A percentile compares a stretch with the other conserved stretches of the same genome.
Conservation (phyloP, 2,797 vertebrate species). For the Mallotus villosus region DNA sequence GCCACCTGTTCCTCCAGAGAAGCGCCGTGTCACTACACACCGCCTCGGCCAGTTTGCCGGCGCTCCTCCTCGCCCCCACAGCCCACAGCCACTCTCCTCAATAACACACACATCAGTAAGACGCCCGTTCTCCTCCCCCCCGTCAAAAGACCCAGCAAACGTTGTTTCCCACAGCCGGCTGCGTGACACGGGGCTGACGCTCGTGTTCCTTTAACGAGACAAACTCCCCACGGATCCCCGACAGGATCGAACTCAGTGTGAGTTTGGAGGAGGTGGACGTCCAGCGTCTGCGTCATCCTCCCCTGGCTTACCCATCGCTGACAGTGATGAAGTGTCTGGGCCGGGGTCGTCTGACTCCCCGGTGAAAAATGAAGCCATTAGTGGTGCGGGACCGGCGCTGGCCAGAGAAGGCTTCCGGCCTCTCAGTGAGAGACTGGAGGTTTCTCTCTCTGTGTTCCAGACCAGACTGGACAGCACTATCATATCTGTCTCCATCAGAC, state of each 20-base stretch:
- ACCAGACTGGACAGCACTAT: constrained; percentile 34
- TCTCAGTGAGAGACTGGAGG: constrained; percentile 31
- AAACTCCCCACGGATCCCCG: neutral
- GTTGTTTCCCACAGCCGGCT: neutral
- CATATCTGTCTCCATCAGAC: constrained; percentile 62
- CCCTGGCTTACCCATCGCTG: constrained; percentile 25
- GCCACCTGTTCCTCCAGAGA: constrained; percentile 73
- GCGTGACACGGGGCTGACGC: too few relatives aligned
- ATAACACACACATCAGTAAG: too few relatives aligned
- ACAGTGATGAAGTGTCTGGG: constrained; percentile 63
- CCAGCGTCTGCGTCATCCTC: constrained; percentile 35
- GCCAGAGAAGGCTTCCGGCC: constrained; percentile 31
- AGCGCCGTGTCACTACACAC: constrained; percentile 36
- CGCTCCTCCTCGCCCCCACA: constrained; percentile 10
- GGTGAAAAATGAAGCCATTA: constrained; percentile 75
- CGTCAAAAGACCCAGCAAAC: neutral
- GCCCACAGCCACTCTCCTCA: too few relatives aligned
- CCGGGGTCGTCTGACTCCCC: constrained; percentile 41
- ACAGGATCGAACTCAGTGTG: constrained; percentile 4
- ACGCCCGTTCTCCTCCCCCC: neutral
- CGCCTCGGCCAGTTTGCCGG: constrained; percentile 55
- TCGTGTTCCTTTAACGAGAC: constrained; percentile 8
- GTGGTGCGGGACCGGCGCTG: constrained; percentile 13
- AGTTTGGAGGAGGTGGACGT: constrained; percentile 22
- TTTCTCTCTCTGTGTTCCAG: constrained; percentile 23